Conservation (phyloP, 1,140 invertebrate genomes). For the Saccostrea cuccullata region DNA sequence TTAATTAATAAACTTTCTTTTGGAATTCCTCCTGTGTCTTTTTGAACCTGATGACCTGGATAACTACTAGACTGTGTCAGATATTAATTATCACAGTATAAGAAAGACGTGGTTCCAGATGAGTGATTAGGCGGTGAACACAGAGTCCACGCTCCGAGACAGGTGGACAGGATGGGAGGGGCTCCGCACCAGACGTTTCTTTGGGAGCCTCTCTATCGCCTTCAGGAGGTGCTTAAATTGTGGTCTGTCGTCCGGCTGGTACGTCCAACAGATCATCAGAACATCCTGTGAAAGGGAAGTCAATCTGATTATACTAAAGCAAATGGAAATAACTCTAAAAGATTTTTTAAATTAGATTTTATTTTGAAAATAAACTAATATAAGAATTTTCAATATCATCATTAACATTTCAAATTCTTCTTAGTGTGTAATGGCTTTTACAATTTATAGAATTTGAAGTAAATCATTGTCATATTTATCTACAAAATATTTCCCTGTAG, state of each 20-base stretch:
- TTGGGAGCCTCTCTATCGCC: conserved; percentile 90
- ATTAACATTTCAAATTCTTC: no score
- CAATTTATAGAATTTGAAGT: no score
- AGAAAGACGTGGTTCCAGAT: conserved; percentile 27
- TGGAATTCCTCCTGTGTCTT: not conserved
- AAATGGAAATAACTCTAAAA: no score
- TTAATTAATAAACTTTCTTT: not conserved
- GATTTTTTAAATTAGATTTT: no score
- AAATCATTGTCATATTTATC: no score
- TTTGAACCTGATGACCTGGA: not conserved
- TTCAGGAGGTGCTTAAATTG: conserved; percentile 92
- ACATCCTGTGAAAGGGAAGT: conserved; percentile 87
- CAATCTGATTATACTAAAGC: conserved; percentile 50
- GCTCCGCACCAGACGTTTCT: conserved; percentile 95
- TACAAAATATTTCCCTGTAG: no score
- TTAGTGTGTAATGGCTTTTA: no score
- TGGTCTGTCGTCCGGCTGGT: conserved; percentile 88
- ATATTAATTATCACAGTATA: conserved; percentile 3
- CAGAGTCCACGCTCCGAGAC: conserved; percentile 75
- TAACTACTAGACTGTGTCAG: not conserved
- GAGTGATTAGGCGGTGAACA: conserved; percentile 57
- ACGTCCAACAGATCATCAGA: conserved; percentile 97
- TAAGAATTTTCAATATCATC: no score
- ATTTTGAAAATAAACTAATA: no score
- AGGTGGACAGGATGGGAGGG: conserved; percentile 92